Percentiles rank a stretch among this genome's conserved stretches.
Evolutionary conservation across 2,888 invertebrate genomes (phyloP).

Genomic region (Embidobia sp.): DNA sequence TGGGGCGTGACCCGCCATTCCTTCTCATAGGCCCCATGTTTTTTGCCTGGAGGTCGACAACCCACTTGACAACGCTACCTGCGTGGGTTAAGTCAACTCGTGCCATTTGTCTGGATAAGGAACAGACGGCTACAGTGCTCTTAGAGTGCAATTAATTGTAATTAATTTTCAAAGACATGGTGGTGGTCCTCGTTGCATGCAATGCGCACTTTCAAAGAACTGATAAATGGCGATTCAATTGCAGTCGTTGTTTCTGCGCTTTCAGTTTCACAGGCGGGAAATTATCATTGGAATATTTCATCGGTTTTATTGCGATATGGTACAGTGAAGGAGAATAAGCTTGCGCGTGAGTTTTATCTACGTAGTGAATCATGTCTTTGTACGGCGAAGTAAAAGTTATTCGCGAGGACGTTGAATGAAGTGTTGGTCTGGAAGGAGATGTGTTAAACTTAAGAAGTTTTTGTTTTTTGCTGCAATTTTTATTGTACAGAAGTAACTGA

Average conservation of each 20-base stretch:
- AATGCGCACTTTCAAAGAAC: no score
- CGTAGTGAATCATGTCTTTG: neutral
- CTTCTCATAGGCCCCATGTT: constrained; percentile 37
- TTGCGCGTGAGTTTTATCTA: constrained; percentile 12
- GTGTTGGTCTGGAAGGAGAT: no score
- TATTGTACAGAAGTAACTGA: neutral
- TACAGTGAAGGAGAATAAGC: constrained; percentile 12
- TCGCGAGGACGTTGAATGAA: no score
- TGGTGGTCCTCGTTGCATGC: no score
- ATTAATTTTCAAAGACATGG: constrained; percentile 22
- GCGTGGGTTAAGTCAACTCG: constrained; percentile 47
- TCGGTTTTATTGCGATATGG: constrained; percentile 3
- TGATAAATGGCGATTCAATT: neutral
- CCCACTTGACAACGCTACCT: constrained; percentile 41
- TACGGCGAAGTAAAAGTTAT: neutral
- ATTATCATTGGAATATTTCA: constrained; percentile 9
- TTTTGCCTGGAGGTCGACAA: constrained; percentile 57
- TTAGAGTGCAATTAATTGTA: constrained; percentile 32
- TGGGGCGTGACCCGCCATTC: constrained; percentile 60
- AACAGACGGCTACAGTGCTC: neutral
- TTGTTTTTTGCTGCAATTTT: no score
- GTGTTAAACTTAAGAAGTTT: no score
- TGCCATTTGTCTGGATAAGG: constrained; percentile 35
- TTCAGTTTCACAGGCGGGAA: constrained; percentile 1
- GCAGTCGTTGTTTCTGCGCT: no score